A percentile compares a stretch with the other conserved stretches of the same genome.
phyloP scores from a whole-genome alignment of 2,888 invertebrate genomes.

The Oxyteleia sp. region DNA sequence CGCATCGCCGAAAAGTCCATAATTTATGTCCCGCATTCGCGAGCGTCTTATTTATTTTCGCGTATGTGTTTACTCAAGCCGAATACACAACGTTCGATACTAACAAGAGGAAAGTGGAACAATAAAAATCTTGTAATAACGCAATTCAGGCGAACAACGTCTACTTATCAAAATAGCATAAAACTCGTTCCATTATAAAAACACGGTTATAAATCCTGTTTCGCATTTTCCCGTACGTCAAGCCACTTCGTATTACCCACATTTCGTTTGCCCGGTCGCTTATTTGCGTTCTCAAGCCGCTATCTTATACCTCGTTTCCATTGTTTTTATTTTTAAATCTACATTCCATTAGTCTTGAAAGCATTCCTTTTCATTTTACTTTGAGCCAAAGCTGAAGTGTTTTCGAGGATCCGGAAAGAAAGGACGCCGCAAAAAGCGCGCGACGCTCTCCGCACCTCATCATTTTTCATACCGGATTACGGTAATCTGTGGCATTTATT shows the following conservation, averaged over 20 bases:
- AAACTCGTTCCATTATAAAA: constrained; percentile 61
- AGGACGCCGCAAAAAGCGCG: constrained; percentile 21
- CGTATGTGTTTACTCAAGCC: background rate
- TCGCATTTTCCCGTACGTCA: constrained; percentile 43
- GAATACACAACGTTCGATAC: constrained; percentile 14
- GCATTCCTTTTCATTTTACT: constrained; percentile 64
- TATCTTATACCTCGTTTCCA: constrained; percentile 26
- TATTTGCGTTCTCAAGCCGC: constrained; percentile 52
- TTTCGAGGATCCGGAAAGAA: constrained; percentile 48
- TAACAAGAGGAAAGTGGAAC: constrained; percentile 18
- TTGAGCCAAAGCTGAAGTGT: constrained; percentile 55
- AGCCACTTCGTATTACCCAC: constrained; percentile 39
- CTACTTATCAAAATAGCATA: constrained; percentile 54
- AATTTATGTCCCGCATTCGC: background rate
- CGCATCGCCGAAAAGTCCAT: background rate
- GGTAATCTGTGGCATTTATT: constrained; percentile 72
- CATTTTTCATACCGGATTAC: constrained; percentile 70
- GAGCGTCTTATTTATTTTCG: constrained; percentile 19
- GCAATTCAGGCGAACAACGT: constrained; percentile 16
- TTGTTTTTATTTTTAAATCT: constrained; percentile 57
- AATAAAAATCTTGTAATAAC: constrained; percentile 38
- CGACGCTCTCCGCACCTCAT: constrained; percentile 53
- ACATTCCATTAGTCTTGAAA: constrained; percentile 70
- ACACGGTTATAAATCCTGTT: constrained; percentile 42
- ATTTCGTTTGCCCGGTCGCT: constrained; percentile 24